Conservation (phyloP, 2,113 vertebrate species). For the Mus pahari region DNA sequence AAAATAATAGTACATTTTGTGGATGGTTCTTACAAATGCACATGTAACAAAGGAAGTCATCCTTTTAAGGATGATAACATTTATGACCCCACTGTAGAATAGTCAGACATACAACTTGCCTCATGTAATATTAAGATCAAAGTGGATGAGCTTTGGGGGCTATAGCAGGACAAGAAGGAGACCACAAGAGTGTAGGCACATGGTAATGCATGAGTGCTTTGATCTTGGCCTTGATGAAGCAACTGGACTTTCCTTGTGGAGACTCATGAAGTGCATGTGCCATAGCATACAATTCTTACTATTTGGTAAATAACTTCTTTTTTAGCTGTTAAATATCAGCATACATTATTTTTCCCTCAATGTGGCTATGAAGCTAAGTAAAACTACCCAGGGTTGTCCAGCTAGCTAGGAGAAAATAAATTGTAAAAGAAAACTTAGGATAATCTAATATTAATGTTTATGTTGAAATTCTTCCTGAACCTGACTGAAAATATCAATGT, state of each 20-base stretch:
- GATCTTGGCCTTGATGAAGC: background rate
- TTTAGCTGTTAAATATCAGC: background rate
- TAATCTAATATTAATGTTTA: slow-evolving; percentile 37
- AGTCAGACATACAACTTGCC: background rate
- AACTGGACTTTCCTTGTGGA: background rate
- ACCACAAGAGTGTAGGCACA: background rate
- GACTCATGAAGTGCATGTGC: background rate
- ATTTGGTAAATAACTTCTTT: background rate
- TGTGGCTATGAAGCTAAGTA: background rate
- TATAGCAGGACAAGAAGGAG: background rate
- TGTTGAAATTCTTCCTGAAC: background rate
- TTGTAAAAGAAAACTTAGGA: background rate
- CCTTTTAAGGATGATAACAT: background rate
- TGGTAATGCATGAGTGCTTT: background rate
- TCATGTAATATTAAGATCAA: background rate
- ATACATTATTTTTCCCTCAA: background rate
- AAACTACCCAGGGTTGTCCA: background rate
- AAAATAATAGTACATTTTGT: background rate
- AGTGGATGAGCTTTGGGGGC: background rate
- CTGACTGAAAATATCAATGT: background rate
- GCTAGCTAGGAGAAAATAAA: background rate
- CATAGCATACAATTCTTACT: background rate
- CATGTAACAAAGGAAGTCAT: background rate
- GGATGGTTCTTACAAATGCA: background rate
- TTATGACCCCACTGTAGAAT: background rate